A percentile compares a stretch with the other conserved stretches of the same genome.
Conservation (phyloP, 2,113 vertebrate species). For the Gobius niger region DNA sequence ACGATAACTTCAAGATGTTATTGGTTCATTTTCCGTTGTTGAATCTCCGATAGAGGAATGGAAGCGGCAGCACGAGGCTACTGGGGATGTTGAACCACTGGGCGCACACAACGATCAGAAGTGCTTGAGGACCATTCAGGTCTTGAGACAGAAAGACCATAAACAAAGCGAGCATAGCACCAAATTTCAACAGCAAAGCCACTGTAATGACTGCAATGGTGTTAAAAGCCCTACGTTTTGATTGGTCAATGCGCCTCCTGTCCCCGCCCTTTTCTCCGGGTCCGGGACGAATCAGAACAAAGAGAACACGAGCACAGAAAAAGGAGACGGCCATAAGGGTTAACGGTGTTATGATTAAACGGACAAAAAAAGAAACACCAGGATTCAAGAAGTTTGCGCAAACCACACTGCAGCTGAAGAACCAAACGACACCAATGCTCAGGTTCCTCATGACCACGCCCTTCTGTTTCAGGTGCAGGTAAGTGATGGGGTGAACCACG, state of each 20-base stretch:
- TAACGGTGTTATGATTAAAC: not conserved
- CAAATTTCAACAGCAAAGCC: conserved; percentile 10
- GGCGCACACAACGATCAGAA: too few species aligned
- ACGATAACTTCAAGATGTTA: too few species aligned
- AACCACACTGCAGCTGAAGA: conserved; percentile 21
- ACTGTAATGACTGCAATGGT: conserved; percentile 14
- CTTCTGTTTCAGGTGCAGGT: not conserved
- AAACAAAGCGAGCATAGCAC: too few species aligned
- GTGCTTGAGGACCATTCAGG: too few species aligned
- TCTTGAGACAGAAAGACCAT: too few species aligned
- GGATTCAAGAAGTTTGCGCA: not conserved
- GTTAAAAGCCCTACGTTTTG: conserved; percentile 34
- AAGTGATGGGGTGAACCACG: not conserved
- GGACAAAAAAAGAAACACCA: accelerated
- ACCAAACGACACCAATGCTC: conserved; percentile 5
- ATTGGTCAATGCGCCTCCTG: not conserved
- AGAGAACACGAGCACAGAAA: conserved; percentile 23
- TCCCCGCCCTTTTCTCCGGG: conserved; percentile 10
- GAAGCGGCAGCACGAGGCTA: too few species aligned
- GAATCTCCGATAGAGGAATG: too few species aligned
- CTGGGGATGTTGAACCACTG: too few species aligned
- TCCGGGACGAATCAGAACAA: conserved; percentile 8
- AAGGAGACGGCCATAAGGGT: not conserved
- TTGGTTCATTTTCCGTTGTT: too few species aligned
- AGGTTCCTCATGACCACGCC: too few species aligned